Base-by-base conservation (phyloP, 2,888 invertebrate genomes). In the Limenitis camilla region DNA sequence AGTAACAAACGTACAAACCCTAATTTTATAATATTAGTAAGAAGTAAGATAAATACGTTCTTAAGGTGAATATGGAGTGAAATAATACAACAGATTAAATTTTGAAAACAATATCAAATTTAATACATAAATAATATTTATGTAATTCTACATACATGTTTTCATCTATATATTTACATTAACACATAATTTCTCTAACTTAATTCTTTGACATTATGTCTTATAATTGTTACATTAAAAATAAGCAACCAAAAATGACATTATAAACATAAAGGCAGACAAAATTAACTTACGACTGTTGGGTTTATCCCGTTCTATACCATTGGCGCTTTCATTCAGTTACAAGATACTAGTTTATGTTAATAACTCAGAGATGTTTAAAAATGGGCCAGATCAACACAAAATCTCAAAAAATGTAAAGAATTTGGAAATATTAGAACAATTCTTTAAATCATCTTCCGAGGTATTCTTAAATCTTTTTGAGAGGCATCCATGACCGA, bases 31-130 rank as follows among this genome's bases (percentile, higher is more conserved):
- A 19, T 19, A 19, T 19, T 19, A 19, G 19, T 19, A 19, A 19
- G 19, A 19, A 2, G 3, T 6, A 5, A 27, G 9, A 6, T 39
- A 3, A 39, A 43, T n/a, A 32, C 32, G n/a, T n/a, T n/a, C 5
- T 27, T 8, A 9, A 32, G 4, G 9, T 9, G 5, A 32, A 5
- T 7, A 19, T 28, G 55, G 49, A 35, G 36, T 40, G 5, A 74
- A 81, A 75, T 78, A 68, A 87, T 81, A 85, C 81, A 72, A 71
- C 69, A 60, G 69, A 67, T 73, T 71, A 74, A 82, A 85, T 86
- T 86, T 85, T 84, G 83, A 86, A 87, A 87, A 87, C 87, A 87
- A 87, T 87, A 86, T 86, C 86, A 87, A 87, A 87, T 87, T 85
- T 86, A 86, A 83, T 87, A 86, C 87, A 85, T 86, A 86, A 86